Percentiles rank a stretch among this genome's conserved stretches.
phyloP scores from a whole-genome alignment of 2,113 vertebrate genomes.

The Hydropotes inermis region DNA sequence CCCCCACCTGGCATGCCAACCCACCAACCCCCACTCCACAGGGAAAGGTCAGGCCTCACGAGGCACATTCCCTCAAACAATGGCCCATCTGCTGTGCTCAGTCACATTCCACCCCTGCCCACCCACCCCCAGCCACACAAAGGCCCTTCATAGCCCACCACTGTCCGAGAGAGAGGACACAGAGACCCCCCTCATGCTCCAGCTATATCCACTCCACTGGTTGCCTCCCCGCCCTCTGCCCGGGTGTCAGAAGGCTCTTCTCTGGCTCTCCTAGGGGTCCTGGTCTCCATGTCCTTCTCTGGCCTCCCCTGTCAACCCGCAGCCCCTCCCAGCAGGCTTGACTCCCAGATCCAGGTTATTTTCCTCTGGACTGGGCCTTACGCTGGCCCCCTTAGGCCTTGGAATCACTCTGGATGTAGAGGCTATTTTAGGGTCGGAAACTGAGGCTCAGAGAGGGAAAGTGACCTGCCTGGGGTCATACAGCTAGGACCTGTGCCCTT shows the following conservation, averaged over 20 bases:
- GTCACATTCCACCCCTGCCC: slow-evolving; percentile 59
- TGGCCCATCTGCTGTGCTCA: slow-evolving; percentile 34
- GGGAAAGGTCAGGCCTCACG: slow-evolving; percentile 72
- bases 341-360: not conserved
- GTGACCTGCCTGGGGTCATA: not conserved
- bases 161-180: not conserved
- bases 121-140: slow-evolving; percentile 46
- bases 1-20: slow-evolving; percentile 67
- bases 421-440: not conserved
- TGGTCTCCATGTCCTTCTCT: not conserved
- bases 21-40: slow-evolving; percentile 41
- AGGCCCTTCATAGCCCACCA: slow-evolving; percentile 61
- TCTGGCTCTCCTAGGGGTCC: not conserved
- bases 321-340: not conserved
- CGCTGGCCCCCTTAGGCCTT: not conserved
- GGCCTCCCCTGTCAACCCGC: not conserved
- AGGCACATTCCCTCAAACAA: slow-evolving; percentile 72
- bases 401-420: not conserved
- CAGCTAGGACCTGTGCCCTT: not conserved
- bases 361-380: not conserved
- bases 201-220: not conserved
- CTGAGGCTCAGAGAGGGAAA: not conserved
- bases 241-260: not conserved
- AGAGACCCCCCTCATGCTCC: not conserved
- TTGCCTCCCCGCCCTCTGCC: too few species aligned